Conservation (phyloP, 1,140 invertebrate species). For the Cyrtorhinus lividipennis region DNA sequence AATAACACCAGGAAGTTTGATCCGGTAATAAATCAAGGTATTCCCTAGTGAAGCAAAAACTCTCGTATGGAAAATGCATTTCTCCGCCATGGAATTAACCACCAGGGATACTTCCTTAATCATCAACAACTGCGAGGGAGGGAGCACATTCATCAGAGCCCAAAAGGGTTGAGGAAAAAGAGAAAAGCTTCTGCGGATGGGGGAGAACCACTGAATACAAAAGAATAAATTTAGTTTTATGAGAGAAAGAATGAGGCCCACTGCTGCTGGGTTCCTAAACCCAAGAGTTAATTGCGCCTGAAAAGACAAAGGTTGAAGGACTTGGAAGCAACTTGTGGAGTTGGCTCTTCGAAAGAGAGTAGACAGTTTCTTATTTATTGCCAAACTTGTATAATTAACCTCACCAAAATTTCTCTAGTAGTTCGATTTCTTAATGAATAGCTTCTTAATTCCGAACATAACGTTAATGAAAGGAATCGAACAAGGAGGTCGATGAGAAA, state of each 20-base stretch:
- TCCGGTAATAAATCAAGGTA: neutral
- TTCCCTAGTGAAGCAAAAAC: neutral
- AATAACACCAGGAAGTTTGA: conserved; percentile 5
- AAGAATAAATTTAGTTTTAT: neutral
- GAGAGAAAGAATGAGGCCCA: neutral
- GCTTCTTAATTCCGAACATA: neutral
- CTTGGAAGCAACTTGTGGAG: neutral
- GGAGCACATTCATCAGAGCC: neutral
- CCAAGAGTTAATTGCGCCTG: neutral
- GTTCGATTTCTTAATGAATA: neutral
- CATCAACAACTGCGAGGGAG: neutral
- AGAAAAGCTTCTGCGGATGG: neutral
- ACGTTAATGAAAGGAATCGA: neutral
- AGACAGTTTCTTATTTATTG: neutral
- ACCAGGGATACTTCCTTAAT: neutral
- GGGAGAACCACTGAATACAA: neutral
- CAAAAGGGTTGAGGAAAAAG: neutral
- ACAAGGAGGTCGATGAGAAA: neutral
- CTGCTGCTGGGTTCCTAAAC: neutral
- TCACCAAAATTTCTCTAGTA: neutral
- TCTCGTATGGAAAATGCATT: conserved; percentile 1
- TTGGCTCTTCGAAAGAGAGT: neutral
- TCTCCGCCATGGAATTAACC: conserved; percentile 1
- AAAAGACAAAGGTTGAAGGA: neutral
- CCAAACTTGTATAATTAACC: neutral